Evolutionary conservation across 2,888 invertebrate species (phyloP), one percentile per base, ranked within the genome.

Genomic region (Acleris emargana): DNA sequence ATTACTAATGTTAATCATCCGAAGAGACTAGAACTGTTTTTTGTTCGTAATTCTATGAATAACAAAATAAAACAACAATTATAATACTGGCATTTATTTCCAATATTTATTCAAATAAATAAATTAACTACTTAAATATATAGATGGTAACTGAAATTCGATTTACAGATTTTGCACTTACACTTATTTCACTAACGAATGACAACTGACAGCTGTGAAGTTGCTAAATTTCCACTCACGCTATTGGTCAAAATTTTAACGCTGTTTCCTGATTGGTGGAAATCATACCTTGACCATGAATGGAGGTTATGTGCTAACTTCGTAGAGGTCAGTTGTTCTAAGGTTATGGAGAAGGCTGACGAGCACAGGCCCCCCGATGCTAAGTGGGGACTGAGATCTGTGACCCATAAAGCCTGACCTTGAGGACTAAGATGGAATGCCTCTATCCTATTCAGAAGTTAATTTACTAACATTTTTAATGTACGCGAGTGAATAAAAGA

Each of bases 1-100:
- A 25, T 25, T 25, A 25, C 25, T 25, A 25, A 25, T 5, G 5
- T 25, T 5, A 5, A 5, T 5, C 5, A 22, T 2, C 25, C 25
- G 25, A 25, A 25, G 25, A 25, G 25, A 5, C 25, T 25, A 25
- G 25, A 5, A 25, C 25, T 25, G 2, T 25, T 25, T 25, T 6
- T 25, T 25, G 25, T 25, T 6, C 1, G 25, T 0, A 5, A 25
- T 25, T 25, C n/a, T 25, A 52, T 9, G 6, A 55, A 38, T 38
- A 18, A n/a, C 7, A 45, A 43, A 66, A 60, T 55, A 45, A 66
- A 66, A 66, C 64, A 22, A 54, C 17, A 7, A 20, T 51, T 1
- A 57, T 45, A 60, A 66, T 66, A 66, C 60, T 66, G 64, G 60
- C 16, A 22, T 64, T 60, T 66, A 66, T 66, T 66, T 51, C 45